These are phyloP conservation scores for Drosophila chauvacae DNA, from an alignment of 1,140 invertebrate species.

Conservation along the genomic window DNA sequence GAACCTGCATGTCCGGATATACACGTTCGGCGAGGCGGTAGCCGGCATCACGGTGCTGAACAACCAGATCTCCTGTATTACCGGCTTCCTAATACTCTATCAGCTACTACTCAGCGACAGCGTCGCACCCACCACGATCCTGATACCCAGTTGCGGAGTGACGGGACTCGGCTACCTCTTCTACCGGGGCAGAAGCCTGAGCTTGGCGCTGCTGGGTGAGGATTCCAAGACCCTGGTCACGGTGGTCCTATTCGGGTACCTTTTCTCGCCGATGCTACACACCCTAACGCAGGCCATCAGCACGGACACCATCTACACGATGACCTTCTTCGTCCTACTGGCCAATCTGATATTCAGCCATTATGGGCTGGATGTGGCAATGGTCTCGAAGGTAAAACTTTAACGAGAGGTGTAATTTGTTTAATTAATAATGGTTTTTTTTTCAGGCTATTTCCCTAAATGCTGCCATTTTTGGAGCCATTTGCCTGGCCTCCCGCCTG, in stretches of 20 bases:
- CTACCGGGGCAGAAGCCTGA: constrained; percentile 70
- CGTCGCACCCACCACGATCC: constrained; percentile 87
- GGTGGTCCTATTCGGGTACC: constrained; percentile 93
- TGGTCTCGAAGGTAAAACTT: constrained; percentile 89
- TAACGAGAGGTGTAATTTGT: no score
- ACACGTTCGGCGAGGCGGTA: constrained; percentile 89
- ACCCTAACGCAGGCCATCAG: constrained; percentile 97
- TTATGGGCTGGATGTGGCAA: constrained; percentile 93
- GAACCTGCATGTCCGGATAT: constrained; percentile 91
- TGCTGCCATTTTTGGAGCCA: constrained; percentile 95
- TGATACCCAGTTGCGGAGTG: constrained; percentile 86
- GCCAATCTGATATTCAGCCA: constrained; percentile 96
- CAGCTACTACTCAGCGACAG: constrained; percentile 89
- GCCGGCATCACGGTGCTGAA: constrained; percentile 90
- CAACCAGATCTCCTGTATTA: constrained; percentile 90
- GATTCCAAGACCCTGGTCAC: constrained; percentile 90
- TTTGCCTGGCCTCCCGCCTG: constrained; percentile 96
- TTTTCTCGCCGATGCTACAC: constrained; percentile 95
- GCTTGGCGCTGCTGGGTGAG: constrained; percentile 83
- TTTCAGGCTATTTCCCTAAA: constrained; percentile 91
- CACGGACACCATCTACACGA: constrained; percentile 98
- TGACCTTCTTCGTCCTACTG: constrained; percentile 93
- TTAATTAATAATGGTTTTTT: not conserved
- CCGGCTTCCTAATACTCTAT: constrained; percentile 91
- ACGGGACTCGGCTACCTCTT: constrained; percentile 86